phyloP scores from a whole-genome alignment of 2,888 invertebrate genomes.

The Caenorhabditis becei region DNA sequence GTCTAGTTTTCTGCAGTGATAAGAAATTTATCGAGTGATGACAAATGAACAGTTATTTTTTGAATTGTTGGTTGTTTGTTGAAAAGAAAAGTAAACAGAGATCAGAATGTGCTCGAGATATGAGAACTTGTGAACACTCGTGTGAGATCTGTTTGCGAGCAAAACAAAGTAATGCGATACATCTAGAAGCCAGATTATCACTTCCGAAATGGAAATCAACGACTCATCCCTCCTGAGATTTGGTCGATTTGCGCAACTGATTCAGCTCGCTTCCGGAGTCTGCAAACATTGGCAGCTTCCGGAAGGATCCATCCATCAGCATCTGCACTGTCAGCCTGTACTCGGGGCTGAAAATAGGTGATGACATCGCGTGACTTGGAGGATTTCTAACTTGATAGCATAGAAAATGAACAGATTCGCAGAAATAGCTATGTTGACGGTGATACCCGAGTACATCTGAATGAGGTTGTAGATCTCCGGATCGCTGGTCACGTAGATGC shows the following conservation, averaged over 20 bases:
- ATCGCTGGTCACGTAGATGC: slow-evolving; percentile 37
- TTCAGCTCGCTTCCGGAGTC: slow-evolving; percentile 49
- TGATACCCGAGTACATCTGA: slow-evolving; percentile 66
- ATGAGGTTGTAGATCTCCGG: slow-evolving; percentile 42
- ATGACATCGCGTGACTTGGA: neutral
- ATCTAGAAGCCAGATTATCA: no score
- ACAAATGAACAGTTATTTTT: no score
- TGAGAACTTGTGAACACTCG: neutral
- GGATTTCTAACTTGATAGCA: slow-evolving; percentile 52
- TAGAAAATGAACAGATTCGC: slow-evolving; percentile 64
- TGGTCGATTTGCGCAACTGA: slow-evolving; percentile 25
- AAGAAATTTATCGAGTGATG: neutral
- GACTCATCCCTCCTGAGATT: slow-evolving; percentile 28
- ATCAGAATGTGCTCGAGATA: neutral
- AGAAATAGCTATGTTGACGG: slow-evolving; percentile 64
- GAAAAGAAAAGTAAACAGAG: neutral
- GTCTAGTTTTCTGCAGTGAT: slow-evolving; percentile 8
- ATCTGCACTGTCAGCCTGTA: slow-evolving; percentile 44
- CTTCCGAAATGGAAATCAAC: no score
- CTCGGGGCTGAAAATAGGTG: slow-evolving; percentile 34
- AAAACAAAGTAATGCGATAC: neutral
- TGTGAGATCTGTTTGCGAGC: neutral
- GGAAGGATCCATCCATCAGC: slow-evolving; percentile 32
- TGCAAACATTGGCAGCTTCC: slow-evolving; percentile 25
- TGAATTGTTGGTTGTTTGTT: neutral